Percentiles rank a stretch among this genome's conserved stretches.
Evolutionary conservation across 2,888 invertebrate genomes (phyloP).

Genomic region (Lordiphosa andalusiaca): DNA sequence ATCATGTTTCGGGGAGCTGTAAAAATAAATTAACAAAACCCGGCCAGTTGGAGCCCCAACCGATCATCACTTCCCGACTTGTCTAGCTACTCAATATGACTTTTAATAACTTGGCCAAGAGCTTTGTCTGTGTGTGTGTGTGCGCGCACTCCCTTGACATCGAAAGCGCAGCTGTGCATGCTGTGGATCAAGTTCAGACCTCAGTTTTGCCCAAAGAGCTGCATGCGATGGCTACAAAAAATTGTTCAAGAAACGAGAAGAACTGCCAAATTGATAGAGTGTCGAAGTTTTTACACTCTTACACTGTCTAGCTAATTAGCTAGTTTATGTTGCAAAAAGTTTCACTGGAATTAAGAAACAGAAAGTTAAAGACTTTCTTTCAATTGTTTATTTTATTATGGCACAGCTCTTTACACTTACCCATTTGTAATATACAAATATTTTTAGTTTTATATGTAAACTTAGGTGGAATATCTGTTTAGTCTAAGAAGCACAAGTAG

Average conservation of each 20-base stretch:
- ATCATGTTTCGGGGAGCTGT: slow-evolving; percentile 57
- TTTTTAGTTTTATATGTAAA: no score
- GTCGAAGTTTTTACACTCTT: slow-evolving; percentile 8
- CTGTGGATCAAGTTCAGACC: slow-evolving; percentile 40
- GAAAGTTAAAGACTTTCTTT: no score
- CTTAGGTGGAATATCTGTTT: no score
- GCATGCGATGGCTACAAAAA: slow-evolving; percentile 6
- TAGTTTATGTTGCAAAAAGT: no score
- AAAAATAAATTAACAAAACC: slow-evolving; percentile 58
- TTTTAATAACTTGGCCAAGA: slow-evolving; percentile 49
- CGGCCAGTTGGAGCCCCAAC: slow-evolving; percentile 7
- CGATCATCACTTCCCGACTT: slow-evolving; percentile 36
- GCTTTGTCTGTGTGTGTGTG: slow-evolving; percentile 11
- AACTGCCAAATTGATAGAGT: neutral
- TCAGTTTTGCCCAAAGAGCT: slow-evolving; percentile 16
- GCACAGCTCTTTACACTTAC: no score
- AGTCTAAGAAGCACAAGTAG: no score
- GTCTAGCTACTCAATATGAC: slow-evolving; percentile 47
- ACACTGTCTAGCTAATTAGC: neutral
- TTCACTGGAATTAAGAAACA: no score
- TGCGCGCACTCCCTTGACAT: slow-evolving; percentile 37
- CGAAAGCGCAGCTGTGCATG: slow-evolving; percentile 40
- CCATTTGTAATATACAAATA: no score
- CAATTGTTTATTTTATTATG: no score
- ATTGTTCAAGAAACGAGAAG: slow-evolving; percentile 17